phyloP scores from a whole-genome alignment of 2,113 vertebrate species.

The Leptodactylus fuscus region DNA sequence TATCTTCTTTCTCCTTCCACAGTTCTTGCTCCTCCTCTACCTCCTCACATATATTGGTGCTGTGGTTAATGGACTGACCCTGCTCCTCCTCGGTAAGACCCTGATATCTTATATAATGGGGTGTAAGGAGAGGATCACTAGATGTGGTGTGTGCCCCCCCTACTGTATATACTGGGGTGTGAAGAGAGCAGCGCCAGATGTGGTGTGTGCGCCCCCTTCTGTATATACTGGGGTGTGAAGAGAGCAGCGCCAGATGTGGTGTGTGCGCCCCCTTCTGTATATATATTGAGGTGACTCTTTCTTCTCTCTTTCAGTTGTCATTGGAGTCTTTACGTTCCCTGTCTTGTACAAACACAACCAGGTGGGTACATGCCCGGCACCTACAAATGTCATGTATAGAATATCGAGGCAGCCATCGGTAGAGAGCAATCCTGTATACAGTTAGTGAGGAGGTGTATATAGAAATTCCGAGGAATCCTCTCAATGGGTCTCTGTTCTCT shows the following conservation, averaged over 20 bases:
- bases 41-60: conserved; percentile 87
- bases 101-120: not conserved
- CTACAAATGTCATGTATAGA: too few relatives aligned
- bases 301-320: conserved; percentile 77
- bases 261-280: not conserved
- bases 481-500: too few relatives aligned
- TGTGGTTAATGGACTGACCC: conserved; percentile 87
- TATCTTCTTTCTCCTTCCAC: not conserved
- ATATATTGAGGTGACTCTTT: too few relatives aligned
- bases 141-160: not conserved
- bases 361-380: conserved; percentile 75
- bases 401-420: too few relatives aligned
- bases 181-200: too few relatives aligned
- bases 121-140: too few relatives aligned
- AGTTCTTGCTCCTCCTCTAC: conserved; percentile 87
- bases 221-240: not conserved
- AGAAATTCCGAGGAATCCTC: too few relatives aligned
- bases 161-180: not conserved
- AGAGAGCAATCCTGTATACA: not conserved
- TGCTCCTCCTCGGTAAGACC: conserved; percentile 85
- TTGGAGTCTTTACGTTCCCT: conserved; percentile 86
- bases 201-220: not conserved
- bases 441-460: not conserved
- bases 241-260: not conserved
- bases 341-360: conserved; percentile 86